A percentile compares a stretch with the other conserved stretches of the same genome.
Conservation (phyloP, 1,140 invertebrate species). For the Potamilus streckersoni region DNA sequence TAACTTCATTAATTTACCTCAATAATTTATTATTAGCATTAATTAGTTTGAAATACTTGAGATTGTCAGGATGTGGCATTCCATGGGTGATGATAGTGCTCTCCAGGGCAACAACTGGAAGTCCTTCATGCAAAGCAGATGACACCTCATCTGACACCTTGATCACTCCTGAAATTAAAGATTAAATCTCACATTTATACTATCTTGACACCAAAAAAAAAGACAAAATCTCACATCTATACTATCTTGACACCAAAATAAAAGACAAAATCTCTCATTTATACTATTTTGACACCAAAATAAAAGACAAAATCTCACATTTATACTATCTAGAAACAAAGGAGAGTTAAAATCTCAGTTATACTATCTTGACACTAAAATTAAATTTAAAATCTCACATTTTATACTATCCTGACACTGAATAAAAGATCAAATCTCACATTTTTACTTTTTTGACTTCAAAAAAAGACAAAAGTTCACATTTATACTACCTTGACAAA, state of each 20-base stretch:
- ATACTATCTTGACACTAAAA: slow-evolving; percentile 25
- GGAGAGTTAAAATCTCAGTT: slow-evolving; percentile 11
- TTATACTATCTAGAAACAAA: neutral
- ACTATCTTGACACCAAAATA: too few relatives aligned
- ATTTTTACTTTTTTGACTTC: too few relatives aligned
- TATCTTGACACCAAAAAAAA: too few relatives aligned
- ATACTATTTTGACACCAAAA: neutral
- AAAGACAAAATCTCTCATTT: neutral
- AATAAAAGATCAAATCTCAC: too few relatives aligned
- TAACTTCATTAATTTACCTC: neutral
- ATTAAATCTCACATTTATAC: too few relatives aligned
- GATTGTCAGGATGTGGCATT: slow-evolving; percentile 94
- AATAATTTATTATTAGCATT: neutral
- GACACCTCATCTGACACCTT: slow-evolving; percentile 54
- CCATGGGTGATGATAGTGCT: slow-evolving; percentile 99
- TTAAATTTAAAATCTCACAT: slow-evolving; percentile 12
- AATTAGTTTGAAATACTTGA: slow-evolving; percentile 71
- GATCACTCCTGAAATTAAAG: slow-evolving; percentile 41
- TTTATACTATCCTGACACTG: too few relatives aligned
- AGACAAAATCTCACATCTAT: too few relatives aligned
- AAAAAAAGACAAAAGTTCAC: too few relatives aligned
- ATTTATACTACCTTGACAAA: too few relatives aligned
- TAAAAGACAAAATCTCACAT: slow-evolving; percentile 15
- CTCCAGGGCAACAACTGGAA: slow-evolving; percentile 92
- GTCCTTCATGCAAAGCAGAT: slow-evolving; percentile 53